Evolutionary conservation across 2,888 invertebrate species (phyloP).

Genomic region (Nycteola revayana): DNA sequence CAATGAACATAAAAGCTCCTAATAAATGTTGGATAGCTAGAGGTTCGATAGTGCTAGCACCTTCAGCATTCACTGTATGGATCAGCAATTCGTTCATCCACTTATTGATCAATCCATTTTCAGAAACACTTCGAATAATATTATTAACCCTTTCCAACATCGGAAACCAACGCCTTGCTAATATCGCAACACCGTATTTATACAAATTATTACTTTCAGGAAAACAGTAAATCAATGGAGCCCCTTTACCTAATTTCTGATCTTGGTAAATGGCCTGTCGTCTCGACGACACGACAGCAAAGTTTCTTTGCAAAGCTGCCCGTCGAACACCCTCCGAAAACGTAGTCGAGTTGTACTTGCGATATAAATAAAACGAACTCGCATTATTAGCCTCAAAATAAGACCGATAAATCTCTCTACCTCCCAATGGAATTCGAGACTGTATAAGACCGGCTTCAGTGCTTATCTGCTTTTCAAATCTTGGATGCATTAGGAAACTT

Average conservation of each 20-base stretch:
- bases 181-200: slow-evolving; percentile 73
- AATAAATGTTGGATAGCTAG: slow-evolving; percentile 66
- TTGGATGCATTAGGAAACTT: slow-evolving; percentile 77
- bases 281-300: slow-evolving; percentile 69
- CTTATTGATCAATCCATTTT: slow-evolving; percentile 75
- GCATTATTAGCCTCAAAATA: slow-evolving; percentile 76
- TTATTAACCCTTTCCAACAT: slow-evolving; percentile 66
- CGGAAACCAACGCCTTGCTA: slow-evolving; percentile 73
- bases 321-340: slow-evolving; percentile 66
- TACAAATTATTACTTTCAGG: slow-evolving; percentile 70
- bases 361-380: slow-evolving; percentile 73
- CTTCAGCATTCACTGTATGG: slow-evolving; percentile 45
- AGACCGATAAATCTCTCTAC: slow-evolving; percentile 73
- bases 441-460: slow-evolving; percentile 67
- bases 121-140: slow-evolving; percentile 71
- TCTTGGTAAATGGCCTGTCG: slow-evolving; percentile 72
- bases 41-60: slow-evolving; percentile 54
- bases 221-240: slow-evolving; percentile 68
- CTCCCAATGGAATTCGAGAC: slow-evolving; percentile 69
- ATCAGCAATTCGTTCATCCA: slow-evolving; percentile 72
- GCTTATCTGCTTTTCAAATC: slow-evolving; percentile 76
- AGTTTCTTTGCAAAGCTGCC: slow-evolving; percentile 62
- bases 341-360: slow-evolving; percentile 68
- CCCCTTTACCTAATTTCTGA: slow-evolving; percentile 68
- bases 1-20: slow-evolving; percentile 74